Base-by-base conservation (phyloP, 37 sponge, comb jelly and placozoan genomes). In the Amphimedon queenslandica region DNA sequence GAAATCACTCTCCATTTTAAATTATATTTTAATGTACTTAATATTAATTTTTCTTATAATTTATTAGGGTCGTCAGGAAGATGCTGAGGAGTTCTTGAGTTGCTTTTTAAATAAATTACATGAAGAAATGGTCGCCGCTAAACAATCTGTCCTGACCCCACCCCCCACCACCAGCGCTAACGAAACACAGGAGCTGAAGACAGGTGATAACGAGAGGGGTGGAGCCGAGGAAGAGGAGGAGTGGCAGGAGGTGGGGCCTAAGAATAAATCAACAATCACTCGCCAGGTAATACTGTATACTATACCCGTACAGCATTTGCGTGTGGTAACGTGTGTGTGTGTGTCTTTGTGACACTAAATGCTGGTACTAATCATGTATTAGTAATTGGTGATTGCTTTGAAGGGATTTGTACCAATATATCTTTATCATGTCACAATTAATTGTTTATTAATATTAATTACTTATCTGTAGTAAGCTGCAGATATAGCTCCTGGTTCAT, bases 1-100 rank as follows among this genome's bases (percentile, higher is more conserved):
- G n/a, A n/a, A n/a, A n/a, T n/a, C n/a, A n/a, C n/a, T n/a, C n/a
- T n/a, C n/a, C n/a, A n/a, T n/a, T n/a, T n/a, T n/a, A n/a, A n/a
- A n/a, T n/a, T n/a, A n/a, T 23, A 42, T 34, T 39, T 61, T 27
- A 56, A 42, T 74, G 23, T 16, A 28, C 58, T 16, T 74, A 41
- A 10, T 20, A 27, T 30, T 74, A 10, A 42, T 20, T 57, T 21
- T 38, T 60, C 36, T 20, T 51, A 18, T 57, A 8, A 42, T 30
- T 27, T 35, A 32, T 32, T 61, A 90, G 90, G 90, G 96, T 16
- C 64, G 91, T 1, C 99, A 98, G 55, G 99, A 98, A 69, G 99
- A 98, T 82, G 96, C 99, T 20, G 93, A 98, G 69, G 99, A 98
- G 76, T 98, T 98, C 70, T 87, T 98, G 0, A 90, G 93, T 4